Percentiles rank a stretch among this genome's conserved stretches.
These are phyloP conservation scores for Rhagonycha lutea DNA, from an alignment of 2,888 invertebrate species.

Conservation along the genomic window DNA sequence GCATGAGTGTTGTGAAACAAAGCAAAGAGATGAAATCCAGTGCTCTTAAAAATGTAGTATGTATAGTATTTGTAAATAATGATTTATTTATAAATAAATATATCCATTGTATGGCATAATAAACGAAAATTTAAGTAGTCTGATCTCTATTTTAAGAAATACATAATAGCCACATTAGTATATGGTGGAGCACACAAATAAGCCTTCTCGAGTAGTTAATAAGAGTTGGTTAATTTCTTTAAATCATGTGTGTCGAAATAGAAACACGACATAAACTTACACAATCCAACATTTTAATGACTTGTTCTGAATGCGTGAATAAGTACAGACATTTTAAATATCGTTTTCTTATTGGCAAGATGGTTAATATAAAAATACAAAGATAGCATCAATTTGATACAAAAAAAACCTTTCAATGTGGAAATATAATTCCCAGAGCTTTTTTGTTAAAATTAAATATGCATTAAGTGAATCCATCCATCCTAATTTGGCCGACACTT, in stretches of 20 bases:
- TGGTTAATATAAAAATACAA: not conserved
- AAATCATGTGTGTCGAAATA: slow-evolving; percentile 23
- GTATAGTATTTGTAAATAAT: not conserved
- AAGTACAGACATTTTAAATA: slow-evolving; percentile 18
- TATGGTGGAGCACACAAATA: not conserved
- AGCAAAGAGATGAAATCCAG: not conserved
- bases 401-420: not conserved
- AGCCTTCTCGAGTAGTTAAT: not conserved
- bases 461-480: not conserved
- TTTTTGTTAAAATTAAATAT: not conserved
- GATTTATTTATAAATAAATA: not conserved
- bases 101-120: not conserved
- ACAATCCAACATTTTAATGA: slow-evolving; percentile 21
- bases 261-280: slow-evolving; percentile 20
- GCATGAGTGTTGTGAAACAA: not conserved
- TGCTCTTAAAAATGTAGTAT: not conserved
- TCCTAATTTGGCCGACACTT: not conserved
- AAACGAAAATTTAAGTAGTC: not conserved
- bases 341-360: not conserved
- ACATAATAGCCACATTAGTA: not conserved
- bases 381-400: not conserved
- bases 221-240: slow-evolving; percentile 3
- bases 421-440: not conserved
- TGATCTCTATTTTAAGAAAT: not conserved
- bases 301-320: slow-evolving; percentile 20